phyloP scores from a whole-genome alignment of 2,797 vertebrate species.

The Lagocephalus sceleratus region DNA sequence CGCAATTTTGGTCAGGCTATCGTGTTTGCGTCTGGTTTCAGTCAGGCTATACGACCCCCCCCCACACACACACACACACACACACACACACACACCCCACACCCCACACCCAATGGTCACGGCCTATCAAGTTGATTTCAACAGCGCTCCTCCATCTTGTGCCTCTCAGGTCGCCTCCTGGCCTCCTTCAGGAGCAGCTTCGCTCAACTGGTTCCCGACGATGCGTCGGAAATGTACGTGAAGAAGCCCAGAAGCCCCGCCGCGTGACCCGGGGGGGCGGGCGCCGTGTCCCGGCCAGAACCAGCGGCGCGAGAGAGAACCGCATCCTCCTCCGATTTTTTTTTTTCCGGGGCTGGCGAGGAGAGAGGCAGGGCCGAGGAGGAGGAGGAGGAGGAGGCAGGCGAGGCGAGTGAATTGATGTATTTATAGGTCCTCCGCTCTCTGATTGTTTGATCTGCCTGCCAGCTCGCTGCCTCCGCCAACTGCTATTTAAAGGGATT shows the following conservation, averaged over 20 bases:
- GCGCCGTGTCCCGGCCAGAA: neutral
- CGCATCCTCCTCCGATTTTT: conserved; percentile 20
- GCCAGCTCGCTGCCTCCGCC: conserved; percentile 72
- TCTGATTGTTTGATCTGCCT: conserved; percentile 73
- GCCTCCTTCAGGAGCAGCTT: conserved; percentile 81
- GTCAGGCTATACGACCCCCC: no score
- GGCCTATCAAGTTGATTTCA: neutral
- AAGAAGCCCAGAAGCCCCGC: conserved; percentile 69
- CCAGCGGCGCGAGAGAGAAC: conserved; percentile 23
- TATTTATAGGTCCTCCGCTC: conserved; percentile 78
- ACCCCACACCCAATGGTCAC: neutral
- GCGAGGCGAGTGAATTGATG: conserved; percentile 74
- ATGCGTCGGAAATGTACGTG: conserved; percentile 79
- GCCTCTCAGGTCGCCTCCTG: conserved; percentile 77
- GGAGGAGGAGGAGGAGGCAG: conserved; percentile 61
- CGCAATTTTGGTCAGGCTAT: no score
- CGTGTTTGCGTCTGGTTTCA: no score
- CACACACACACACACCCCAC: no score
- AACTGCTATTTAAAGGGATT: conserved; percentile 78
- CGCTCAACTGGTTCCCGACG: conserved; percentile 80
- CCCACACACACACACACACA: no score
- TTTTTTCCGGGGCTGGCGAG: conserved; percentile 26
- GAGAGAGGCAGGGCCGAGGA: conserved; percentile 24
- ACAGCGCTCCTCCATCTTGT: conserved; percentile 19
- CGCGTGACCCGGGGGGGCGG: conserved; percentile 23